Evolutionary conservation across 2,888 invertebrate species (phyloP).

Genomic region (Anorthoa munda): DNA sequence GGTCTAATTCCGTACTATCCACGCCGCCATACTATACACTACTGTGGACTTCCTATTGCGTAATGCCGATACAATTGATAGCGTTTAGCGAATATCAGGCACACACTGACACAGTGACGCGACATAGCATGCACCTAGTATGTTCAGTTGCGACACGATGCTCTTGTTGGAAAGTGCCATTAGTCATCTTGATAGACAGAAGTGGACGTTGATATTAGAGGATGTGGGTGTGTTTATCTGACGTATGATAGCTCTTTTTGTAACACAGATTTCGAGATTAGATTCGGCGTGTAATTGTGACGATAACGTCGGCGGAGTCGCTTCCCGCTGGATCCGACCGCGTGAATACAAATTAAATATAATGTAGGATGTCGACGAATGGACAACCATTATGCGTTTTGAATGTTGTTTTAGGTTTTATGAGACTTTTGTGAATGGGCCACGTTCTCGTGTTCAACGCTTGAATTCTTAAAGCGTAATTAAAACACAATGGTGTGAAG

Average conservation of each 20-base stretch:
- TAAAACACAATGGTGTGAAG: slow-evolving; percentile 34
- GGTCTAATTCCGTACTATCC: slow-evolving; percentile 83
- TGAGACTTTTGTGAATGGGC: slow-evolving; percentile 37
- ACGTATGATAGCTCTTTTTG: slow-evolving; percentile 67
- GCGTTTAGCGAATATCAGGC: slow-evolving; percentile 55
- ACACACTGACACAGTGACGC: slow-evolving; percentile 51
- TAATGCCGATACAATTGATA: slow-evolving; percentile 80
- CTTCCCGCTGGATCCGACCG: slow-evolving; percentile 63
- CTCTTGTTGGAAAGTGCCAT: slow-evolving; percentile 62
- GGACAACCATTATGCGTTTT: slow-evolving; percentile 52
- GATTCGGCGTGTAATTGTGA: slow-evolving; percentile 64
- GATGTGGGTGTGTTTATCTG: slow-evolving; percentile 66
- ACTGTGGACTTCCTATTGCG: slow-evolving; percentile 85
- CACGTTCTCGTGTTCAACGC: slow-evolving; percentile 34
- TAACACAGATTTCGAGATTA: slow-evolving; percentile 67
- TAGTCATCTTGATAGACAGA: slow-evolving; percentile 64
- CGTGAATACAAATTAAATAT: slow-evolving; percentile 68
- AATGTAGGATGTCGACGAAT: slow-evolving; percentile 62
- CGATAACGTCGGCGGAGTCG: slow-evolving; percentile 49
- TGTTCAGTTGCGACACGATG: slow-evolving; percentile 33
- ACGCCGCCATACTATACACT: slow-evolving; percentile 67
- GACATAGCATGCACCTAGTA: slow-evolving; percentile 48
- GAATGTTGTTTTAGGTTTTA: slow-evolving; percentile 52
- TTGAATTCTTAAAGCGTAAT: slow-evolving; percentile 56
- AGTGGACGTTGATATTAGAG: slow-evolving; percentile 58